phyloP scores from a whole-genome alignment of 2,113 vertebrate genomes.

The Ammodramus savannarum region DNA sequence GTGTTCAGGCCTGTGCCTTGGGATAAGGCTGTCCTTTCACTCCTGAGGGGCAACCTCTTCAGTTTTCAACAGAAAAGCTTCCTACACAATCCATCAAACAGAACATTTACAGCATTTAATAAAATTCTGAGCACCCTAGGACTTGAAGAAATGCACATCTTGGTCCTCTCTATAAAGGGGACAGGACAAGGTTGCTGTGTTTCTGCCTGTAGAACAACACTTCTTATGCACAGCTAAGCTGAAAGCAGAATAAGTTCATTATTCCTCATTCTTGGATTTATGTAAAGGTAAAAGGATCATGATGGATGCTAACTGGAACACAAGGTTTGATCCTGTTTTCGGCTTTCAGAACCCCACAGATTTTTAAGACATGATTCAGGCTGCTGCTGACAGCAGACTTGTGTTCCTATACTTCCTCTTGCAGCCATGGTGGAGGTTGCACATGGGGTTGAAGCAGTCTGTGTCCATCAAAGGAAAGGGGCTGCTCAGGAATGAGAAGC shows the following conservation, averaged over 20 bases:
- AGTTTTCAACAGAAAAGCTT: background rate
- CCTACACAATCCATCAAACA: background rate
- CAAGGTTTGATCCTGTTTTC: background rate
- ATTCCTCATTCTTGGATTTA: background rate
- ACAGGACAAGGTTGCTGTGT: background rate
- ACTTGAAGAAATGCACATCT: background rate
- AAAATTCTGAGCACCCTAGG: background rate
- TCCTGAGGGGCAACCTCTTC: background rate
- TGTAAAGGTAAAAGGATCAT: background rate
- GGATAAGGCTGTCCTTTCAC: background rate
- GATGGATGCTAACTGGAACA: background rate
- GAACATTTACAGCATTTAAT: background rate
- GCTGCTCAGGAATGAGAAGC: background rate
- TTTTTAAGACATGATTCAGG: background rate
- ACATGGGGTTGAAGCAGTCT: fast-evolving
- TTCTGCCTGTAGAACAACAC: background rate
- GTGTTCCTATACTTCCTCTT: background rate
- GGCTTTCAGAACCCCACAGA: background rate
- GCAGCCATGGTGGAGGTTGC: background rate
- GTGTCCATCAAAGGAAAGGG: background rate
- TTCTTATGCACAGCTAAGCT: background rate
- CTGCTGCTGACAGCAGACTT: background rate
- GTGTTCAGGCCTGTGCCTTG: background rate
- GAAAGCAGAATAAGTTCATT: background rate
- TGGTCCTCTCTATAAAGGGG: background rate